Base-by-base conservation (phyloP, 1,140 invertebrate species). In the Thrips palmi region DNA sequence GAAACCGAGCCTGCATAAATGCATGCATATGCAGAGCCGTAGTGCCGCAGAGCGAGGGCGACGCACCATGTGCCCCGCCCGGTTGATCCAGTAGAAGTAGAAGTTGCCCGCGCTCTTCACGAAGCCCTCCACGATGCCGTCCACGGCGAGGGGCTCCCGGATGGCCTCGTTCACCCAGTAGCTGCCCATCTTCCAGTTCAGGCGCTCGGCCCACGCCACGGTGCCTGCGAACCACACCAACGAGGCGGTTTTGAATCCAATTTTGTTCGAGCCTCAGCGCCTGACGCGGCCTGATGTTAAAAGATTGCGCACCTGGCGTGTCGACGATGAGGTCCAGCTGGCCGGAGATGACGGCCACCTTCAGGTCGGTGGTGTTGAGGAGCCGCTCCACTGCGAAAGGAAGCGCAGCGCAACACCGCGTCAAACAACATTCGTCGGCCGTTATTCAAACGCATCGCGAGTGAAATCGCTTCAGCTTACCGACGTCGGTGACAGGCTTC, bases 401-500 rank as follows among this genome's bases (percentile, higher is more conserved):
- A n/a, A n/a, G n/a, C n/a, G n/a, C n/a, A n/a, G n/a, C n/a, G n/a
- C n/a, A n/a, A n/a, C n/a, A n/a, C n/a, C n/a, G n/a, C n/a, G n/a
- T n/a, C n/a, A n/a, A n/a, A n/a, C n/a, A n/a, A n/a, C n/a, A n/a
- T n/a, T n/a, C n/a, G n/a, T n/a, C n/a, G n/a, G n/a, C n/a, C n/a
- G n/a, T n/a, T n/a, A n/a, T n/a, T n/a, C n/a, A n/a, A n/a, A n/a
- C n/a, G n/a, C n/a, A n/a, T n/a, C n/a, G n/a, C n/a, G n/a, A n/a
- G n/a, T n/a, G n/a, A n/a, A n/a, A 28, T 22, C 4, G 11, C 12
- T 20, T 1, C 52, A 25, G 51, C 57, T 54, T 52, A 77, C 72
- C 67, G 48, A 71, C 62, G 30, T 73, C 50, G 8, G 71, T 68
- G 18, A 79, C 80, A 10, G 82, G 78, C 51, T 80, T 83, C 83